Conservation (phyloP, 2,888 invertebrate genomes). For the Corbicula japonica region DNA sequence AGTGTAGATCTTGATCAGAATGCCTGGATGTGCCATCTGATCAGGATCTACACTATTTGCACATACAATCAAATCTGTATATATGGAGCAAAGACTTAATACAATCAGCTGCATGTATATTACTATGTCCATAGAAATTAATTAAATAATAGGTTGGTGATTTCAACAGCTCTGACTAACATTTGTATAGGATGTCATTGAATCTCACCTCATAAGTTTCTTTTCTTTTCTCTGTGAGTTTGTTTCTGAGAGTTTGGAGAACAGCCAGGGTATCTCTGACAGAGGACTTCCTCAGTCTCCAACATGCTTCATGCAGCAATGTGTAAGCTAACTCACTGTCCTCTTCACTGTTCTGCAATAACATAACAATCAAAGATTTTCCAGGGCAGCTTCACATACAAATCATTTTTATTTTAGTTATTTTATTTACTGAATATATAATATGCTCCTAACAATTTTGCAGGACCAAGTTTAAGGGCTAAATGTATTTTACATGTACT, state of each 20-base stretch:
- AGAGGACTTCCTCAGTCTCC: slow-evolving; percentile 9
- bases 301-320: slow-evolving; percentile 16
- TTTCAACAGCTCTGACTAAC: neutral
- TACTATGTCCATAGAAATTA: too few species aligned
- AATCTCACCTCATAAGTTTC: slow-evolving; percentile 8
- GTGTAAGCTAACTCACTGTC: slow-evolving; percentile 3
- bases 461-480: neutral
- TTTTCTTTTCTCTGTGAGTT: slow-evolving; percentile 7
- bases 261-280: neutral
- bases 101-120: too few species aligned
- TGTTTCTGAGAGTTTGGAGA: neutral
- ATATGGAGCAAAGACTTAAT: too few species aligned
- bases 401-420: neutral
- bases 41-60: too few species aligned
- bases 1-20: too few species aligned
- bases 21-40: too few species aligned
- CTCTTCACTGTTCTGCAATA: neutral
- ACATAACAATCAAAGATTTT: neutral
- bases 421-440: neutral
- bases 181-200: too few species aligned
- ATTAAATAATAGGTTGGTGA: too few species aligned
- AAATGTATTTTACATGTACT: neutral
- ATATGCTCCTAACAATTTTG: neutral
- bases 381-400: neutral
- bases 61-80: too few species aligned